A percentile compares a stretch with the other conserved stretches of the same genome.
phyloP scores from a whole-genome alignment of 2,888 invertebrate genomes.

The Erebia palarica region DNA sequence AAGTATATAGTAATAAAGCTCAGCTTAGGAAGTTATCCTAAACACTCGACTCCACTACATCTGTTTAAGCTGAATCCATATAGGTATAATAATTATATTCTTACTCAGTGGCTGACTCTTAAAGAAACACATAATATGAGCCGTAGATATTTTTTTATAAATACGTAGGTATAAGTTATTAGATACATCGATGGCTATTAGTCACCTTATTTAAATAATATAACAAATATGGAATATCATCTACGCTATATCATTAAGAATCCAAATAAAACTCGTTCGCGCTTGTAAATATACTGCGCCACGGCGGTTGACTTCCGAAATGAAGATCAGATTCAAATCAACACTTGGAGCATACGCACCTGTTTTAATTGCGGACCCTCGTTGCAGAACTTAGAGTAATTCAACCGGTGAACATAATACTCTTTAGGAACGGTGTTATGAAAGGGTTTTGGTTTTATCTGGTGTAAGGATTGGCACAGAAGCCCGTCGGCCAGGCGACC shows the following conservation, averaged over 20 bases:
- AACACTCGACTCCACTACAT: no score
- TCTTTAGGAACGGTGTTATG: conserved; percentile 24
- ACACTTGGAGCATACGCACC: conserved; percentile 12
- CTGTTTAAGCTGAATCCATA: no score
- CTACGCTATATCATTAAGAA: conserved; percentile 24
- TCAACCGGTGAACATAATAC: neutral
- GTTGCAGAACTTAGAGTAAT: neutral
- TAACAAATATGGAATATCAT: conserved; percentile 20
- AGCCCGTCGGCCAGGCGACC: conserved; percentile 26
- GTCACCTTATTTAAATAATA: conserved; percentile 18
- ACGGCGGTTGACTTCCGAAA: conserved; percentile 23
- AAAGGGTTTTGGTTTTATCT: conserved; percentile 35
- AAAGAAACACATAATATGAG: no score
- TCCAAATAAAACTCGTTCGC: conserved; percentile 33
- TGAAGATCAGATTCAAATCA: conserved; percentile 6
- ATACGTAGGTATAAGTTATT: neutral
- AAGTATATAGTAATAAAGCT: no score
- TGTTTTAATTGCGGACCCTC: neutral
- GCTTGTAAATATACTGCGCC: conserved; percentile 24
- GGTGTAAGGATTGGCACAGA: conserved; percentile 36
- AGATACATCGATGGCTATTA: neutral
- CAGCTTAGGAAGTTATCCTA: no score
- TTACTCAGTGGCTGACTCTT: no score
- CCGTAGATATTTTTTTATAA: neutral
- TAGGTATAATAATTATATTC: no score